Evolutionary conservation across 2,113 vertebrate genomes (phyloP).

Genomic region (Microcebus ravelobensis): DNA sequence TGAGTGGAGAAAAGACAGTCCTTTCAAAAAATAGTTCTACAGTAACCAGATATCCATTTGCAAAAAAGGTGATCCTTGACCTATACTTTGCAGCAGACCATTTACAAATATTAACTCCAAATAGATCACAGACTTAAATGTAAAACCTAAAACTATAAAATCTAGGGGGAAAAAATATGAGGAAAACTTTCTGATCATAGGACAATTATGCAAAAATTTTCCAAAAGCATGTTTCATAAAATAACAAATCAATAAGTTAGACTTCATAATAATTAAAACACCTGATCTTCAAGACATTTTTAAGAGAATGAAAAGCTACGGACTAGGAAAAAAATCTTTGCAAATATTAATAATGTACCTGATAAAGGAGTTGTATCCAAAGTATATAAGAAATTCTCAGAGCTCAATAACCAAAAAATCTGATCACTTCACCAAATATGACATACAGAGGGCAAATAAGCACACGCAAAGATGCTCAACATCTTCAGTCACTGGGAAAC

Average conservation of each 20-base stretch:
- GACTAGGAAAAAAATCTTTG: background rate
- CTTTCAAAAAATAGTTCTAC: background rate
- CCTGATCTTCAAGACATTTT: background rate
- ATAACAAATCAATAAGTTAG: background rate
- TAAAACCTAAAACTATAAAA: slow-evolving; percentile 1
- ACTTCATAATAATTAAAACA: slow-evolving; percentile 15
- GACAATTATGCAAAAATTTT: background rate
- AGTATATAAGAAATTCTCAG: background rate
- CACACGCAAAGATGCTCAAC: background rate
- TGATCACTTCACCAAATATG: background rate
- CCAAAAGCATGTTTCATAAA: slow-evolving; percentile 21
- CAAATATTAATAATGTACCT: background rate
- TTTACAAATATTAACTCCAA: slow-evolving; percentile 41
- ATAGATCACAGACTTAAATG: background rate
- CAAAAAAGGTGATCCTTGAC: background rate
- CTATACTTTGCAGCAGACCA: background rate
- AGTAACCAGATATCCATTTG: background rate
- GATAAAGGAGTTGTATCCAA: background rate
- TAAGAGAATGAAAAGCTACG: background rate
- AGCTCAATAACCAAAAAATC: background rate
- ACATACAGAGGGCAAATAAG: background rate
- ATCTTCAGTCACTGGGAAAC: background rate
- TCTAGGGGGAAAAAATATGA: background rate
- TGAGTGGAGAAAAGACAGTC: background rate
- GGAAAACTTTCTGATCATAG: background rate